Percentiles rank a stretch among this genome's conserved stretches.
Evolutionary conservation across 1,140 invertebrate genomes (phyloP).

Genomic region (Drosophila murphyi): DNA sequence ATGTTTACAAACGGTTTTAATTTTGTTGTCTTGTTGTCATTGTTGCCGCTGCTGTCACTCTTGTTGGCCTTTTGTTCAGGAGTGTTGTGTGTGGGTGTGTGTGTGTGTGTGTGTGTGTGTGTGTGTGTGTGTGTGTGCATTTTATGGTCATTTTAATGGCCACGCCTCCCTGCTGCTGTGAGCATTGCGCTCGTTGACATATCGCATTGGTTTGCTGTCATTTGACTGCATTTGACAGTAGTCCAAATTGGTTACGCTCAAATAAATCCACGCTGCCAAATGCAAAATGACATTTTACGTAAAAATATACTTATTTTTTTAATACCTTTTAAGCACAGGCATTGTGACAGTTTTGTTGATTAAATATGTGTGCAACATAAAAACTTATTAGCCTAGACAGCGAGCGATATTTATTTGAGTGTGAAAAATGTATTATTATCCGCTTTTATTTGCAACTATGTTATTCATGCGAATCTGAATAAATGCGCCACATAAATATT

Average conservation of each 20-base stretch:
- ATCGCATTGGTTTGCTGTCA: constrained; percentile 45
- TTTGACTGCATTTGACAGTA: constrained; percentile 59
- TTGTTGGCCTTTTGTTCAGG: constrained; percentile 26
- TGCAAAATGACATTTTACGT: constrained; percentile 52
- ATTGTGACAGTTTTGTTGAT: background rate
- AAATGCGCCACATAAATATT: background rate
- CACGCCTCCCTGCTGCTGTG: constrained; percentile 6
- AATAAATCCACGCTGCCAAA: constrained; percentile 48
- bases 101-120: constrained; percentile 11
- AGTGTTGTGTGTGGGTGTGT: background rate
- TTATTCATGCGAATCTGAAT: too few species aligned
- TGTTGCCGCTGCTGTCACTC: background rate
- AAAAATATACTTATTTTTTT: constrained; percentile 22
- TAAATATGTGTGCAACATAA: background rate
- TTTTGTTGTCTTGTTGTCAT: background rate
- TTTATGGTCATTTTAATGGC: constrained; percentile 57
- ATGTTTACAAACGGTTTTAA: constrained; percentile 51
- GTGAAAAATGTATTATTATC: background rate
- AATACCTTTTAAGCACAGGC: background rate
- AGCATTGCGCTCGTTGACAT: constrained; percentile 38
- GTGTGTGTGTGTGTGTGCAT: constrained; percentile 25
- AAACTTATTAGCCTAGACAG: background rate
- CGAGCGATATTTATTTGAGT: too few species aligned
- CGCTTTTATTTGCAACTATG: background rate
- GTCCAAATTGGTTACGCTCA: constrained; percentile 43